Percentiles rank a stretch among this genome's conserved stretches.
These are phyloP conservation scores for Molossus molossus DNA, from an alignment of 2,797 vertebrate genomes.

Conservation along the genomic window DNA sequence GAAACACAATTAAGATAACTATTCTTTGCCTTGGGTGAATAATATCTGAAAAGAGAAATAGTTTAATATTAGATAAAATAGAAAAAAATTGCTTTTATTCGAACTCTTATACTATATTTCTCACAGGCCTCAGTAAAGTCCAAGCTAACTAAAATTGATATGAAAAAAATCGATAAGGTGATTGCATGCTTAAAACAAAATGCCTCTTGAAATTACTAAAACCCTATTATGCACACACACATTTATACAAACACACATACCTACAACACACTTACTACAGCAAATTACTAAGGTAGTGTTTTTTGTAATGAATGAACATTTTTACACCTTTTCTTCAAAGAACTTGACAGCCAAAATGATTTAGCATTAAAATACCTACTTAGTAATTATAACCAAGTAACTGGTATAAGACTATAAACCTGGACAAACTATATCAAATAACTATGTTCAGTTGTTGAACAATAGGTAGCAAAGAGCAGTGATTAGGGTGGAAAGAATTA, in stretches of 20 bases:
- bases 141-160: not conserved
- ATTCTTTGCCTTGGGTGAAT: conserved; percentile 34
- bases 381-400: not conserved
- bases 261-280: not conserved
- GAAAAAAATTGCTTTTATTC: conserved; percentile 37
- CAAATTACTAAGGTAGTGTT: not conserved
- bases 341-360: not conserved
- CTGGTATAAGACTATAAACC: not conserved
- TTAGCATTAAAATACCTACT: conserved; percentile 29
- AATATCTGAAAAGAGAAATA: conserved; percentile 40
- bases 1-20: conserved; percentile 12
- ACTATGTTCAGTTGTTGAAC: conserved; percentile 12
- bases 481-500: not conserved
- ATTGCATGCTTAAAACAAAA: not conserved
- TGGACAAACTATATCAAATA: not conserved
- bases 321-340: not conserved
- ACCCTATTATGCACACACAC: not conserved
- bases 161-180: not conserved
- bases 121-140: not conserved
- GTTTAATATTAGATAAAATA: conserved; percentile 28
- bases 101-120: not conserved
- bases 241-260: not conserved
- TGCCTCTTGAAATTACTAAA: not conserved
- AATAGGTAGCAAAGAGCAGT: not conserved
- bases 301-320: not conserved